Conservation (phyloP, 2,797 vertebrate genomes). For the Poeciliopsis paucimaculata region DNA sequence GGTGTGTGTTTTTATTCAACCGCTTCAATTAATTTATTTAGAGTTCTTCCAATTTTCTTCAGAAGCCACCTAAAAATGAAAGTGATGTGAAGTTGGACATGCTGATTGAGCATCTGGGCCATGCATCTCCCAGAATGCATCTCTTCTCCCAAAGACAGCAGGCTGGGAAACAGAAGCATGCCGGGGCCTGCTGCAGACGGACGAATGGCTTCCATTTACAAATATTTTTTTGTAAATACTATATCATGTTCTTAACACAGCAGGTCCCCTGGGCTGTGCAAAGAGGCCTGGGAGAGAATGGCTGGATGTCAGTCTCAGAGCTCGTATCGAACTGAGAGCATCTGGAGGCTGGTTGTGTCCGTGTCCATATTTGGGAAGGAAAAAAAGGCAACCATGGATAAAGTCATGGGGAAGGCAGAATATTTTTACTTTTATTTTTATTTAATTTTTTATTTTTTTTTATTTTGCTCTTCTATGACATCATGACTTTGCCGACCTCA, state of each 20-base stretch:
- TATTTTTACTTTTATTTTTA: conserved; percentile 7
- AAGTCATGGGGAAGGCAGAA: conserved; percentile 68
- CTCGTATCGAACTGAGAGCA: conserved; percentile 77
- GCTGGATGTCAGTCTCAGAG: conserved; percentile 66
- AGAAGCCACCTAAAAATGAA: background rate
- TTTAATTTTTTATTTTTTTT: background rate
- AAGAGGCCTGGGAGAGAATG: conserved; percentile 77
- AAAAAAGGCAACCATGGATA: conserved; percentile 36
- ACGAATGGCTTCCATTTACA: conserved; percentile 82
- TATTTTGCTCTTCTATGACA: conserved; percentile 63
- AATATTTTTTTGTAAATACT: conserved; percentile 86
- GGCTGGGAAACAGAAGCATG: conserved; percentile 51
- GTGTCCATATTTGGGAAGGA: conserved; percentile 38
- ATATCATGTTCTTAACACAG: conserved; percentile 85
- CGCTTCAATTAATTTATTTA: background rate
- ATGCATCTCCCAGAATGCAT: conserved; percentile 74
- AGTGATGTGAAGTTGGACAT: conserved; percentile 53
- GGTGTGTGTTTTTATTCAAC: background rate
- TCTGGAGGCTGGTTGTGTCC: conserved; percentile 74
- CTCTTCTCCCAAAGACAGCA: conserved; percentile 50
- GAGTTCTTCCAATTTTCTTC: background rate
- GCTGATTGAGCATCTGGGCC: conserved; percentile 60
- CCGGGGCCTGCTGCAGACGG: conserved; percentile 62
- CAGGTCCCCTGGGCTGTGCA: conserved; percentile 75
- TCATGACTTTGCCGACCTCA: conserved; percentile 14